Base-by-base conservation (phyloP, 2,113 vertebrate genomes). In the Sapayoa aenigma region DNA sequence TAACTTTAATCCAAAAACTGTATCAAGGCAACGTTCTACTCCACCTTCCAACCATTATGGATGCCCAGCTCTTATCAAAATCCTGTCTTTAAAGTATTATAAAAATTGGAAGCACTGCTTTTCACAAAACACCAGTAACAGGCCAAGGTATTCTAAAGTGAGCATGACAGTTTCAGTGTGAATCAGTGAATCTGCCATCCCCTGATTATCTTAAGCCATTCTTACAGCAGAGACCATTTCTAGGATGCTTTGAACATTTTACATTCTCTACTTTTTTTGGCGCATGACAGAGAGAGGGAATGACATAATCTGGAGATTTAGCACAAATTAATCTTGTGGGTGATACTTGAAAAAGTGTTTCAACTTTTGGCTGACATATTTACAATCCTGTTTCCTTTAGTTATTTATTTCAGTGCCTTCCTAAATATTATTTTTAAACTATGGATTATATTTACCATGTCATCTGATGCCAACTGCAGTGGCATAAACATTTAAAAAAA, bases 391-490 rank as follows among this genome's bases (percentile, higher is more conserved):
- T 52, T 81, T 67, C 27, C 7, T 24, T 65, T 9, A 22, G 20
- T 53, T 84, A 37, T 49, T 94, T 73, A n/a, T 44, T 86, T 65
- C 53, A 58, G 17, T 71, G 41, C 27, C 33, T 91, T 74, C 63
- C 73, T 25, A 91, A 88, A 90, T 31, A 86, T 46, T 71, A 62
- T 86, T 94, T 95, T 90, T 37, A 87, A 93, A 46, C 49, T 33
- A 8, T 8, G 2, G 9, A 7, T 84, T 95, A 78, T 68, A 75
- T 84, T 96, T 94, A 84, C 31, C 41, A 30, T 52, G 53, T 56
- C n/a, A 84, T 50, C 28, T 63, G 44, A 95, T 83, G 75, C 14
- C 37, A 74, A 59, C 8, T 62, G 50, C 30, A 73, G 53, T 31
- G 1, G 2, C 74, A 81, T 69, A 89, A 91, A 79, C 13, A 53